Evolutionary conservation across 2,113 vertebrate genomes (phyloP).

Genomic region (Petaurus breviceps): DNA sequence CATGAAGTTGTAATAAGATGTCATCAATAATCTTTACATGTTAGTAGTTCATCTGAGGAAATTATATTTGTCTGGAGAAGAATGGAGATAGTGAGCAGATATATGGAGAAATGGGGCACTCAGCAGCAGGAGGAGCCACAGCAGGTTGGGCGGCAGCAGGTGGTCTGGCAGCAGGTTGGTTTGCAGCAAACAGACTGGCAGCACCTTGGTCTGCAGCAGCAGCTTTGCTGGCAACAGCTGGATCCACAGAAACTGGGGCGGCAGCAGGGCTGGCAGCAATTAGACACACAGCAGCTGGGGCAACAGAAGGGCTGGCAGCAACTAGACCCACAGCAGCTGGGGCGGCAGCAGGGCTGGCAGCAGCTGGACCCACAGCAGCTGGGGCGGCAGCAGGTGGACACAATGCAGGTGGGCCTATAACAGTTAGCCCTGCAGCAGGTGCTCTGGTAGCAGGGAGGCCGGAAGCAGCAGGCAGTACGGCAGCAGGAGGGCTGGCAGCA

Average conservation of each 20-base stretch:
- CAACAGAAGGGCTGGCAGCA: no score
- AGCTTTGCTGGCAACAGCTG: neutral
- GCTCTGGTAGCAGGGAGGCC: neutral
- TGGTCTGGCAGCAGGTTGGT: constrained; percentile 34
- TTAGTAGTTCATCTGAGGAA: no score
- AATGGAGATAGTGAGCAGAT: neutral
- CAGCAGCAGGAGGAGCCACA: constrained; percentile 40
- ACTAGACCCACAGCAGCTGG: no score
- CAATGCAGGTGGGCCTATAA: neutral
- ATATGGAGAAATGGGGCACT: neutral
- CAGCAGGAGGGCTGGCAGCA: constrained; percentile 43
- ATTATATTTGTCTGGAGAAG: no score
- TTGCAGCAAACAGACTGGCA: neutral
- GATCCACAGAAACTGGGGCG: neutral
- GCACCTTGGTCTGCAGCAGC: constrained; percentile 31
- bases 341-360: neutral
- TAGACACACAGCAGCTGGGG: no score
- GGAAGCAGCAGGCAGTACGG: neutral
- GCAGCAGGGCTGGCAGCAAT: constrained; percentile 43
- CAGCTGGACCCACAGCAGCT: neutral
- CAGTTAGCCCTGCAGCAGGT: neutral
- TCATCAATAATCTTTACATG: no score
- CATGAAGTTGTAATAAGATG: no score
- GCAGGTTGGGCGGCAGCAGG: neutral
- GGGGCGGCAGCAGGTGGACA: no score